These are phyloP conservation scores for Torymus aiolomorphi DNA, from an alignment of 2,888 invertebrate genomes.

Conservation along the genomic window DNA sequence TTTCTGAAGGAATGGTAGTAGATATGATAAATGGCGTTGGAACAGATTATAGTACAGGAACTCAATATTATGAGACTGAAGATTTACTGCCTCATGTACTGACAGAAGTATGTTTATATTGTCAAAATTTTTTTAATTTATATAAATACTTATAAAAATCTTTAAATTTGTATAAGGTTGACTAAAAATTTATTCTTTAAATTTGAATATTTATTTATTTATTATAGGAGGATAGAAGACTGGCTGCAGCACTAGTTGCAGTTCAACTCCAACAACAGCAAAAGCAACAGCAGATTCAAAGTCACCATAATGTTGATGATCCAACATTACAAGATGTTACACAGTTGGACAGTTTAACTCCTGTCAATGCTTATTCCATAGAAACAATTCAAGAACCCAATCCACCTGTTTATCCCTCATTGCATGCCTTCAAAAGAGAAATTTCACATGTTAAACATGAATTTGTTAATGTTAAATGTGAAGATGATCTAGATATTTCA, in stretches of 20 bases:
- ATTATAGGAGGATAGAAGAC: constrained; percentile 78
- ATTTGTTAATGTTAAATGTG: constrained; percentile 73
- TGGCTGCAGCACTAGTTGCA: constrained; percentile 80
- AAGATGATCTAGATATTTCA: constrained; percentile 74
- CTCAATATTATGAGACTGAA: constrained; percentile 73
- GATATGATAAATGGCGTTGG: constrained; percentile 74
- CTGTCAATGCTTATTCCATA: constrained; percentile 71
- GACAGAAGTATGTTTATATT: constrained; percentile 67
- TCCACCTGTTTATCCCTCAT: constrained; percentile 67
- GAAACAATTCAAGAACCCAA: constrained; percentile 69
- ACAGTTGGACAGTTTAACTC: constrained; percentile 68
- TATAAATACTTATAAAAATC: constrained; percentile 8
- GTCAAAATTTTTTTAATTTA: not conserved
- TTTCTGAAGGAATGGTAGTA: constrained; percentile 74
- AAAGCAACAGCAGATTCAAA: constrained; percentile 77
- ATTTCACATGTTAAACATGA: constrained; percentile 70
- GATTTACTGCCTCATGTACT: constrained; percentile 71
- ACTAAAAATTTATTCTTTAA: no score
- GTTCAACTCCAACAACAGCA: constrained; percentile 81
- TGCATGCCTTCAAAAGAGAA: constrained; percentile 69
- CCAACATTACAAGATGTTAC: constrained; percentile 68
- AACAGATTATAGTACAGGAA: constrained; percentile 67
- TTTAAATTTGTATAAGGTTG: not conserved
- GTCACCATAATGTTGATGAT: constrained; percentile 69
- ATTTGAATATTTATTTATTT: constrained; percentile 24